Percentiles rank a stretch among this genome's conserved stretches.
phyloP scores from a whole-genome alignment of 2,113 vertebrate genomes.

The Trematomus loennbergii region DNA sequence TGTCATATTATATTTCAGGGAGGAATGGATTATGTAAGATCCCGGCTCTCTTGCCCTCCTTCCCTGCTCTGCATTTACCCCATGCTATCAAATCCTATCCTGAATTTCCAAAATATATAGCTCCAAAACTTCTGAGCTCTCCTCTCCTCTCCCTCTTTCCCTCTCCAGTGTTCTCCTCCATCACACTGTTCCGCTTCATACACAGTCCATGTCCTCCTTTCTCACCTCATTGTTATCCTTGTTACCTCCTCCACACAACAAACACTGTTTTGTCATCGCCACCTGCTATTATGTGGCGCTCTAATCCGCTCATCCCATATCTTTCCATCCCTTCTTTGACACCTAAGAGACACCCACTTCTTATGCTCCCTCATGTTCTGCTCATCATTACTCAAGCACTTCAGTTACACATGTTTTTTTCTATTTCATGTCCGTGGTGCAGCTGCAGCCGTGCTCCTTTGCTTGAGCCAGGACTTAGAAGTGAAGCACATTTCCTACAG shows the following conservation, averaged over 20 bases:
- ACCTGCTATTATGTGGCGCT: slow-evolving; percentile 28
- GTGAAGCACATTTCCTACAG: background rate
- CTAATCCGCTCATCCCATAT: slow-evolving; percentile 11
- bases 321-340: slow-evolving; percentile 10
- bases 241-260: slow-evolving; percentile 19
- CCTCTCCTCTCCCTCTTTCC: slow-evolving; percentile 31
- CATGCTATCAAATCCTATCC: slow-evolving; percentile 38
- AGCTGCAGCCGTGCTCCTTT: background rate
- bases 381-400: slow-evolving; percentile 33
- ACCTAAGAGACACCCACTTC: background rate
- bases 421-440: slow-evolving; percentile 2
- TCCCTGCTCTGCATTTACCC: slow-evolving; percentile 16
- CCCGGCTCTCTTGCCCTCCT: slow-evolving; percentile 18
- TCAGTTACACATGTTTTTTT: slow-evolving; percentile 4
- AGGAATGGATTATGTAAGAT: slow-evolving; percentile 46
- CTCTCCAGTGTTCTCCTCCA: slow-evolving; percentile 25
- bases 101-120: slow-evolving; percentile 22
- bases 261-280: background rate
- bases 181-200: slow-evolving; percentile 26
- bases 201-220: slow-evolving; percentile 7
- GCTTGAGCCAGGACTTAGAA: slow-evolving; percentile 7
- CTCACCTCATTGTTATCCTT: slow-evolving; percentile 38
- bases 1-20: slow-evolving; percentile 61
- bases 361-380: slow-evolving; percentile 10
- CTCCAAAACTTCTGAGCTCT: slow-evolving; percentile 47